Evolutionary conservation across 2,113 vertebrate genomes (phyloP).

Genomic region (Tetraodon nigroviridis): DNA sequence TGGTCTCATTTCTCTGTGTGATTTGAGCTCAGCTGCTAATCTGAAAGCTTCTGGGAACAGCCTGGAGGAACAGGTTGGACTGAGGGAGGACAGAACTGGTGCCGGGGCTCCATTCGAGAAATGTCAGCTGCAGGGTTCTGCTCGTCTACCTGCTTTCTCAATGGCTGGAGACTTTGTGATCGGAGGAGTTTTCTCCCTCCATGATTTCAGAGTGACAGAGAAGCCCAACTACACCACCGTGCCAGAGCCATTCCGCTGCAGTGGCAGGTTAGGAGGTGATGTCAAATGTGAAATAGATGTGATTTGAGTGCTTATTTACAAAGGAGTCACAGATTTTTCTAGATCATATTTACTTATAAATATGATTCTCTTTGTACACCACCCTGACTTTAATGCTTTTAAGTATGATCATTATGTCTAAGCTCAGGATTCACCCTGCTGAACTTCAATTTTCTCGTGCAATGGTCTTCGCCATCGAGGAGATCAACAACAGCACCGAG

Average conservation of each 20-base stretch:
- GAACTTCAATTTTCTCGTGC: slow-evolving; percentile 62
- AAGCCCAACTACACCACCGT: slow-evolving; percentile 44
- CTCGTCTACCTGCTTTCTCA: slow-evolving; percentile 1
- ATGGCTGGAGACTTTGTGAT: slow-evolving; percentile 57
- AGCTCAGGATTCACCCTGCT: slow-evolving; percentile 49
- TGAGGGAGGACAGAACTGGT: background rate
- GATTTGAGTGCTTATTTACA: no score
- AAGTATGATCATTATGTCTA: background rate
- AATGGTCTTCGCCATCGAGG: slow-evolving; percentile 69
- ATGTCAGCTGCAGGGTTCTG: slow-evolving; percentile 35
- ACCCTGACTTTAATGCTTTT: background rate
- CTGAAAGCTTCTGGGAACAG: background rate
- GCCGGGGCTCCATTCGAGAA: background rate
- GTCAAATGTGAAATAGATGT: no score
- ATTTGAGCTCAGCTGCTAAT: slow-evolving; percentile 10
- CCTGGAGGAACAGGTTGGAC: background rate
- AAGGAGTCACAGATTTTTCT: no score
- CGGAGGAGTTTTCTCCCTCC: slow-evolving; percentile 59
- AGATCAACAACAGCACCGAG: slow-evolving; percentile 70
- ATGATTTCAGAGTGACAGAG: slow-evolving; percentile 36
- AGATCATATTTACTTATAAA: no score
- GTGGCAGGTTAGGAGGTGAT: slow-evolving; percentile 18
- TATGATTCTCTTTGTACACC: background rate
- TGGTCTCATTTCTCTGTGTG: slow-evolving; percentile 5
- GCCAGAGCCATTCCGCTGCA: slow-evolving; percentile 20